Conservation (phyloP, 2,888 invertebrate genomes). For the Poecilus cupreus region DNA sequence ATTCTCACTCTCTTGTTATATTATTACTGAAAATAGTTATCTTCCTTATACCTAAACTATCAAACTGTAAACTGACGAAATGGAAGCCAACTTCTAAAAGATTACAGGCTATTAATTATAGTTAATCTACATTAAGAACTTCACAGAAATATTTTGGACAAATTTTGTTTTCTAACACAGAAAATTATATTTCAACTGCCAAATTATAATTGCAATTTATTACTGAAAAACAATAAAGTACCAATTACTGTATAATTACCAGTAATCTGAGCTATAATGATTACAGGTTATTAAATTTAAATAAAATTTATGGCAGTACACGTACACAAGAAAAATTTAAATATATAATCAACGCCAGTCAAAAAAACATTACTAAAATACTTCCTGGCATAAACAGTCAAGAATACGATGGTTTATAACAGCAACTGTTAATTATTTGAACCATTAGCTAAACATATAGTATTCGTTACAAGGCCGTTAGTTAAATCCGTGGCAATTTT, state of each 20-base stretch:
- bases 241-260: neutral
- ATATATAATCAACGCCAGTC: neutral
- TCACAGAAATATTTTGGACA: too few species aligned
- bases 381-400: neutral
- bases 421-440: neutral
- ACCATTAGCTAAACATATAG: conserved; percentile 21
- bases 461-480: neutral
- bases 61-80: too few species aligned
- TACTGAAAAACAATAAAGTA: neutral
- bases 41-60: too few species aligned
- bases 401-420: neutral
- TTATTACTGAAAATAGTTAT: too few species aligned
- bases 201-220: neutral
- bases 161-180: too few species aligned
- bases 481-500: conserved; percentile 16
- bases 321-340: neutral
- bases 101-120: too few species aligned
- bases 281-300: conserved; percentile 18
- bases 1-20: too few species aligned
- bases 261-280: conserved; percentile 9
- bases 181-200: too few species aligned
- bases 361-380: neutral
- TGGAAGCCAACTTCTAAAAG: too few species aligned
- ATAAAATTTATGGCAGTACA: neutral
- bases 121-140: too few species aligned